A percentile compares a stretch with the other conserved stretches of the same genome.
Conservation (phyloP, 2,797 vertebrate species). For the Paramormyrops hopkinsi region DNA sequence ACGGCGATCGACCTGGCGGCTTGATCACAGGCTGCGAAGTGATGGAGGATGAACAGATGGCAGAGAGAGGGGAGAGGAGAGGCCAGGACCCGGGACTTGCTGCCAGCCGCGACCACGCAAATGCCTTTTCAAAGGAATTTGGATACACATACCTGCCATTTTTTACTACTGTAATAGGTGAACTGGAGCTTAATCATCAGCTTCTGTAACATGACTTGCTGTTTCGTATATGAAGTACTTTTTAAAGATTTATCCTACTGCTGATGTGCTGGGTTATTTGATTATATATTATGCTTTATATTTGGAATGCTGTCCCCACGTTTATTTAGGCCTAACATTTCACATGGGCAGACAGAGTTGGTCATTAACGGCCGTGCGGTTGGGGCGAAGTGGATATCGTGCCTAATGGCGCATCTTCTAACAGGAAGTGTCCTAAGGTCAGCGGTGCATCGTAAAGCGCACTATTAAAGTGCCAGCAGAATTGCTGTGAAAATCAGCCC, state of each 20-base stretch:
- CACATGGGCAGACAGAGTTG: not conserved
- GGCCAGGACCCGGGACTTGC: not conserved
- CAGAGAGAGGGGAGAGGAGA: slow-evolving; percentile 9
- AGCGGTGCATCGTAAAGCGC: not conserved
- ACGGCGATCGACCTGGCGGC: not conserved
- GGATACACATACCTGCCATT: not conserved
- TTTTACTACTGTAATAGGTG: not conserved
- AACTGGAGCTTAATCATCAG: not conserved
- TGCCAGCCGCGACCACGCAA: not conserved
- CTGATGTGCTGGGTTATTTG: not conserved
- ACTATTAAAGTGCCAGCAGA: not conserved
- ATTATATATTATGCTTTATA: not conserved
- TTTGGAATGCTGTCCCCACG: not conserved
- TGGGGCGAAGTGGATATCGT: not conserved
- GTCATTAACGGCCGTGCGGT: not conserved
- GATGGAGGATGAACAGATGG: slow-evolving; percentile 9
- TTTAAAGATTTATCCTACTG: not conserved
- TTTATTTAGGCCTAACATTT: not conserved
- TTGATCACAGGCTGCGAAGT: not conserved
- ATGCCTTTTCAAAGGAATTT: not conserved
- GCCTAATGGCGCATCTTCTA: not conserved
- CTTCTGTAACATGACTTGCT: not conserved
- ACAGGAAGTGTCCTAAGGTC: not conserved
- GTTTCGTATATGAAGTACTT: not conserved
- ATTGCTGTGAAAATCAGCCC: not conserved